Conservation (phyloP, 2,113 vertebrate species). For the Megalops atlanticus region DNA sequence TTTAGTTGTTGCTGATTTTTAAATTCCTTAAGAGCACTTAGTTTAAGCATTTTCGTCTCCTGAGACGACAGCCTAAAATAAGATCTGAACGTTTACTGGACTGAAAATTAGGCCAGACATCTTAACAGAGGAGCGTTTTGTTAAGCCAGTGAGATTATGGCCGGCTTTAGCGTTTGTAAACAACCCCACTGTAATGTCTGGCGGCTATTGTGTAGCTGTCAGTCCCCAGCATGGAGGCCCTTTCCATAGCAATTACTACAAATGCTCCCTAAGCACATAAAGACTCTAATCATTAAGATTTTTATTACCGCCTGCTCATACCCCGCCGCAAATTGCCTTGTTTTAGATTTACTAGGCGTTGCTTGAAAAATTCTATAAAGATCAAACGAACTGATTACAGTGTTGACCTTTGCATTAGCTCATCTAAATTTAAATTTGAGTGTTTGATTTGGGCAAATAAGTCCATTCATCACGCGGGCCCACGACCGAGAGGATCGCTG, state of each 20-base stretch:
- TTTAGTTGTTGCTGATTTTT: no score
- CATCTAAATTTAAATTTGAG: constrained; percentile 90
- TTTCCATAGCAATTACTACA: constrained; percentile 76
- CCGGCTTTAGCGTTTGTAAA: constrained; percentile 49
- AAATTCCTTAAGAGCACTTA: no score
- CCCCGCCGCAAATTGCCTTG: constrained; percentile 83
- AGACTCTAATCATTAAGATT: constrained; percentile 85
- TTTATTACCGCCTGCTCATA: constrained; percentile 85
- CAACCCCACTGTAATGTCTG: constrained; percentile 69
- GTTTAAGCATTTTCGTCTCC: neutral
- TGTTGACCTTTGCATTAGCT: constrained; percentile 91
- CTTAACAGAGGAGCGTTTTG: neutral
- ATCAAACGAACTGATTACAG: constrained; percentile 88
- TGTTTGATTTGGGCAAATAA: constrained; percentile 92
- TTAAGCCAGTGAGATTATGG: neutral
- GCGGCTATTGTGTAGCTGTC: constrained; percentile 70
- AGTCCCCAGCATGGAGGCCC: constrained; percentile 69
- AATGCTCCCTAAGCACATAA: constrained; percentile 86
- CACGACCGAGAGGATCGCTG: constrained; percentile 79
- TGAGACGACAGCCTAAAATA: no score
- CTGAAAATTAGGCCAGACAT: neutral
- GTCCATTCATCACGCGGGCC: constrained; percentile 84
- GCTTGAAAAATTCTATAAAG: constrained; percentile 90
- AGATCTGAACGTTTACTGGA: neutral
- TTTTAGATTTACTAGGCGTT: constrained; percentile 90